A percentile compares a stretch with the other conserved stretches of the same genome.
phyloP scores from a whole-genome alignment of 2,797 vertebrate species.

The Syngnathus rostellatus region DNA sequence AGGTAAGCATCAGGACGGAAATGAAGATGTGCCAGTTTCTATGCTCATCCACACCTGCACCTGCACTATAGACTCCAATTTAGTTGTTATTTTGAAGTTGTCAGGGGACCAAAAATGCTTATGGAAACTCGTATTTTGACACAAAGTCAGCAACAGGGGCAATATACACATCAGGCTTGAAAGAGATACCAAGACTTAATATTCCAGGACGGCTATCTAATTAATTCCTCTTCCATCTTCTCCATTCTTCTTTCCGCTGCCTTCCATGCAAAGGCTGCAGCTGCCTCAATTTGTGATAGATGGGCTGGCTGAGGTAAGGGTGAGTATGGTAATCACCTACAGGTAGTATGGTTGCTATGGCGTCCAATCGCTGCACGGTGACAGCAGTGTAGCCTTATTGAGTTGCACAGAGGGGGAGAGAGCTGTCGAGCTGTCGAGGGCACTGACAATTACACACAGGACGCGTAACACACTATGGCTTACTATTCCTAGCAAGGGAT shows the following conservation, averaged over 20 bases:
- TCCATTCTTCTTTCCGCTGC: not conserved
- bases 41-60: too few species aligned
- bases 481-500: constrained; percentile 15
- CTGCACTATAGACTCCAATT: too few species aligned
- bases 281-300: constrained; percentile 30
- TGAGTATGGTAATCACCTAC: constrained; percentile 53
- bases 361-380: constrained; percentile 59
- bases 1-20: too few species aligned
- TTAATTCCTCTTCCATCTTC: not conserved
- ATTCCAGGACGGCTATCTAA: not conserved
- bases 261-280: constrained; percentile 1
- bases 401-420: constrained; percentile 60
- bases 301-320: constrained; percentile 37
- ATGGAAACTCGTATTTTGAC: not conserved
- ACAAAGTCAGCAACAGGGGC: not conserved
- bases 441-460: constrained; percentile 25
- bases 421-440: constrained; percentile 56
- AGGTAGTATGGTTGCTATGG: constrained; percentile 61
- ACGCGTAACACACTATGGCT: constrained; percentile 13
- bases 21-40: too few species aligned
- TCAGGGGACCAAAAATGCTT: not conserved
- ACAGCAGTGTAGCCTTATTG: constrained; percentile 71
- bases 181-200: not conserved
- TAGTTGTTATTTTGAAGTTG: too few species aligned
- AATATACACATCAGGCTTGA: not conserved